phyloP scores from a whole-genome alignment of 2,113 vertebrate genomes.

The Tetraodon nigroviridis region DNA sequence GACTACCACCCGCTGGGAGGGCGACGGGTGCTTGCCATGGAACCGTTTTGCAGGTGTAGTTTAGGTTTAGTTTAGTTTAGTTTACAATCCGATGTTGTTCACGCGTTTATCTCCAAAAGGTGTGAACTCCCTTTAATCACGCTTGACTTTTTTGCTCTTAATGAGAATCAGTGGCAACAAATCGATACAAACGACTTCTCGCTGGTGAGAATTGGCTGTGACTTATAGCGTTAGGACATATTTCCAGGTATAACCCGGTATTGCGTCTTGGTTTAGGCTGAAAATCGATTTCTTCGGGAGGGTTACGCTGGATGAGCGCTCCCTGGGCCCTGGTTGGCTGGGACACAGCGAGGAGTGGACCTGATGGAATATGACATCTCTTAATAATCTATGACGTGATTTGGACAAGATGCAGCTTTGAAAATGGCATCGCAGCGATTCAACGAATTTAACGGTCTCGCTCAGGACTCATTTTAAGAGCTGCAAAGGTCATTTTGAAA shows the following conservation, averaged over 20 bases:
- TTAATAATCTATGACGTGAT: constrained; percentile 35
- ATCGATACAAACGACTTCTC: constrained; percentile 59
- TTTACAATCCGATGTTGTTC: no score
- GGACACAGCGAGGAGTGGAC: constrained; percentile 22
- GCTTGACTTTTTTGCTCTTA: constrained; percentile 56
- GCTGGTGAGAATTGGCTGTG: constrained; percentile 46
- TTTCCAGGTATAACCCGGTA: background rate
- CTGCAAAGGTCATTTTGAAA: constrained; percentile 20
- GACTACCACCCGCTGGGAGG: constrained; percentile 44
- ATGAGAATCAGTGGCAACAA: constrained; percentile 49
- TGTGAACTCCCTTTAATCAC: constrained; percentile 1
- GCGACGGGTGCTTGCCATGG: constrained; percentile 21
- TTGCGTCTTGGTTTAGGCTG: background rate
- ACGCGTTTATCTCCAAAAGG: no score
- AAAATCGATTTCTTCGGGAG: constrained; percentile 2
- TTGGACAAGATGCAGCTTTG: constrained; percentile 23
- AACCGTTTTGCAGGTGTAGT: constrained; percentile 34
- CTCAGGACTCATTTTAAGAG: constrained; percentile 3
- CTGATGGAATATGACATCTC: constrained; percentile 40
- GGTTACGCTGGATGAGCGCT: constrained; percentile 30
- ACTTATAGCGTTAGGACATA: constrained; percentile 42
- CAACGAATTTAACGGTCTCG: constrained; percentile 7
- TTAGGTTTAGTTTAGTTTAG: background rate
- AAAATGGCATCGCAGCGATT: constrained; percentile 27
- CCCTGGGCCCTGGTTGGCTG: constrained; percentile 11